These are phyloP conservation scores for Heliconius sara DNA, from an alignment of 2,888 invertebrate species.

Conservation along the genomic window DNA sequence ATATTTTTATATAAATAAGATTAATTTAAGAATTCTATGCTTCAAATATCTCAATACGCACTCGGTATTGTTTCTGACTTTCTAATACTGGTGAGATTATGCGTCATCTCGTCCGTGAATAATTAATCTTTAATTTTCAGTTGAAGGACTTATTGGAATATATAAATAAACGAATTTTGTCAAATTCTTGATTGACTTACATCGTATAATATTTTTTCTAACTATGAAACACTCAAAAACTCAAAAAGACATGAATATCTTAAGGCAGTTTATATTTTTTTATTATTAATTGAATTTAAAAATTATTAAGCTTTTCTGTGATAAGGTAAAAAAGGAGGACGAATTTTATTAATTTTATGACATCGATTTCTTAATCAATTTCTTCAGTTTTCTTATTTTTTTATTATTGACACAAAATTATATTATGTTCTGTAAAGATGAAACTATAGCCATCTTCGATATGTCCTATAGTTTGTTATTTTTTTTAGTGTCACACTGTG, in stretches of 20 bases:
- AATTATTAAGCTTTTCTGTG: too few species aligned
- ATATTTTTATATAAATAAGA: too few species aligned
- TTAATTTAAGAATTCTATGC: background rate
- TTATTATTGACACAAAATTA: too few species aligned
- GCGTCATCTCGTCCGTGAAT: slow-evolving; percentile 24
- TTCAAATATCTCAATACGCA: background rate
- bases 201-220: background rate
- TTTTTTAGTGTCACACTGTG: too few species aligned
- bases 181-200: background rate
- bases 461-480: background rate
- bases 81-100: slow-evolving; percentile 2
- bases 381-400: too few species aligned
- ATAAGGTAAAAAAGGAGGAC: too few species aligned
- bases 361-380: too few species aligned
- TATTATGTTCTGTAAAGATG: background rate
- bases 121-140: slow-evolving; percentile 16
- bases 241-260: too few species aligned
- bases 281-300: background rate
- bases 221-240: too few species aligned
- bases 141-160: background rate
- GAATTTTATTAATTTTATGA: too few species aligned
- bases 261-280: too few species aligned
- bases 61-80: background rate
- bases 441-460: background rate
- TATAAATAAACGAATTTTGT: background rate